Conservation (phyloP, 2,888 invertebrate genomes). For the Cephus nigrinus region DNA sequence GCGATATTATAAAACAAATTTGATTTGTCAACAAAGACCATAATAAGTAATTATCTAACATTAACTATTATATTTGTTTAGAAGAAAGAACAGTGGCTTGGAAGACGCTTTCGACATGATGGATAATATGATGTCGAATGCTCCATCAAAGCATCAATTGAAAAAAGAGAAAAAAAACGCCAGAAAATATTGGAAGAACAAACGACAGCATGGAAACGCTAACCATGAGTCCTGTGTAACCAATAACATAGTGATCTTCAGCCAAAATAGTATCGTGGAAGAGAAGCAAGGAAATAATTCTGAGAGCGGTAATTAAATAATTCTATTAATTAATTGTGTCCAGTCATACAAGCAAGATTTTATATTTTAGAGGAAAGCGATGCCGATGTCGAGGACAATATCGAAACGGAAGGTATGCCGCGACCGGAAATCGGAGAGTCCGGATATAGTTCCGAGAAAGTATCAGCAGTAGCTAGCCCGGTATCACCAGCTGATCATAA, state of each 20-base stretch:
- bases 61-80: constrained; percentile 16
- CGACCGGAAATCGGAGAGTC: constrained; percentile 72
- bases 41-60: neutral
- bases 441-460: constrained; percentile 75
- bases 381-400: constrained; percentile 85
- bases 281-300: constrained; percentile 41
- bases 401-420: constrained; percentile 68
- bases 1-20: constrained; percentile 1
- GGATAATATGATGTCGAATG: constrained; percentile 38
- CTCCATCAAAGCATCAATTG: constrained; percentile 73
- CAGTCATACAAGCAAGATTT: neutral
- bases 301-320: constrained; percentile 1
- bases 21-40: neutral
- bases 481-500: constrained; percentile 52
- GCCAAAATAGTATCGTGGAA: constrained; percentile 42
- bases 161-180: constrained; percentile 74
- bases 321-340: neutral
- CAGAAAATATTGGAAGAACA: constrained; percentile 69
- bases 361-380: constrained; percentile 76
- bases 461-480: constrained; percentile 71
- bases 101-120: constrained; percentile 49
- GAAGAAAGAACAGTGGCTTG: constrained; percentile 45
- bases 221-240: constrained; percentile 9
- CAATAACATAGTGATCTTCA: constrained; percentile 25
- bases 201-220: constrained; percentile 18